phyloP scores from a whole-genome alignment of 2,113 vertebrate species.

The Pluvianellus socialis region DNA sequence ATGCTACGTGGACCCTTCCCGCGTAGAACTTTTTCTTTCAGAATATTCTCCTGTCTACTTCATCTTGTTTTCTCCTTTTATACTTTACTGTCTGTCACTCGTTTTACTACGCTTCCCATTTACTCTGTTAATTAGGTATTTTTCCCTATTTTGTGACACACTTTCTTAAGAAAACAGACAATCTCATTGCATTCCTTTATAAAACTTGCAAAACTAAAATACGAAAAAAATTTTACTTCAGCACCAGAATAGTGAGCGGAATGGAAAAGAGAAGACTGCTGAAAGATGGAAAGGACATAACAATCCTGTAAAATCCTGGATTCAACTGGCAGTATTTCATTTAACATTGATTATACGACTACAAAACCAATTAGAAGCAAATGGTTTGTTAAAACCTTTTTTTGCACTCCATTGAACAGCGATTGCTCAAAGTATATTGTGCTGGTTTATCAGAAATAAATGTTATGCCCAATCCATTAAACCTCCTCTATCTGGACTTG shows the following conservation, averaged over 20 bases:
- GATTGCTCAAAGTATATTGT: not conserved
- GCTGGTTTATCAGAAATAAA: constrained; percentile 39
- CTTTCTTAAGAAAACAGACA: not conserved
- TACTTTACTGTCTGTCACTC: not conserved
- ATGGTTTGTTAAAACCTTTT: not conserved
- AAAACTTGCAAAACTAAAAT: not conserved
- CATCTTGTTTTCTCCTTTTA: not conserved
- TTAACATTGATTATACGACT: not conserved
- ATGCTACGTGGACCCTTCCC: rapidly evolving
- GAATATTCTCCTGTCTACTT: not conserved
- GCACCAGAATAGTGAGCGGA: not conserved
- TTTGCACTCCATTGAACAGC: not conserved
- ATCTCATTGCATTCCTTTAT: not conserved
- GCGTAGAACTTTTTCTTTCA: not conserved
- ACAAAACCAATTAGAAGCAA: not conserved
- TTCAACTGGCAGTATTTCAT: not conserved
- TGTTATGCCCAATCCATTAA: constrained; percentile 8
- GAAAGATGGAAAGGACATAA: not conserved
- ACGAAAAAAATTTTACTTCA: not conserved
- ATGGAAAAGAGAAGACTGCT: not conserved
- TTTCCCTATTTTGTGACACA: not conserved
- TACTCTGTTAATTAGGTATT: not conserved
- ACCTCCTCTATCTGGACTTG: not conserved
- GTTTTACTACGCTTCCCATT: not conserved
- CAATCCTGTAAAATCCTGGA: not conserved